Base-by-base conservation (phyloP, 2,888 invertebrate species). In the Suillia variegata region DNA sequence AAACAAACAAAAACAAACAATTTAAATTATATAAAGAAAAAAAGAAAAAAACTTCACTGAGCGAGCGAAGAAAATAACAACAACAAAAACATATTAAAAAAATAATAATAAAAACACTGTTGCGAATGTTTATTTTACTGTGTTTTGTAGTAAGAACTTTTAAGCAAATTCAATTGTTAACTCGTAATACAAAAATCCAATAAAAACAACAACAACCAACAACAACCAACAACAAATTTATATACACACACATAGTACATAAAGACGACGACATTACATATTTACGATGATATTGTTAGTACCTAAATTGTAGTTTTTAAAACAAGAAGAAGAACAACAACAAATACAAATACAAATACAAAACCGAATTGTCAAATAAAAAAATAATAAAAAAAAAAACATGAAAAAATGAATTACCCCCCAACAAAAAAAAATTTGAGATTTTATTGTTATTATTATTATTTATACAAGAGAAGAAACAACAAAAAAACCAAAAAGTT, bases 271-370 rank as follows among this genome's bases (percentile, higher is more conserved):
- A n/a, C n/a, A n/a, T n/a, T n/a, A n/a, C 70, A 70, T 68, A 76
- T 74, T 75, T 70, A 78, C 64, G 77, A 78, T 79, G 77, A 80
- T 79, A 80, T 79, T 77, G 79, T 80, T 79, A 80, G 79, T 79
- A 79, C 80, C 80, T 79, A 78, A 76, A 73, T 48, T 59, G 56
- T 58, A 59, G 52, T 63, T 57, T 58, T 60, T 47, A 61, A 45
- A 62, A 63, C 58, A 62, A 63, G 26, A 62, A 61, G 53, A 57
- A 61, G 59, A 65, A 49, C 53, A 38, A 61, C 63, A 62, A 60
- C 59, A 65, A 58, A 62, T 61, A 63, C 50, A 59, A 56, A 60
- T 47, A 50, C 56, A 56, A 47, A 42, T n/a, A 42, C 53, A 48
- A 58, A 54, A 51, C 64, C 45, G 54, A 57, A 55, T 59, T 51